Percentiles rank a stretch among this genome's conserved stretches.
Conservation (phyloP, 2,797 vertebrate genomes). For the Rhinichthys osculus region DNA sequence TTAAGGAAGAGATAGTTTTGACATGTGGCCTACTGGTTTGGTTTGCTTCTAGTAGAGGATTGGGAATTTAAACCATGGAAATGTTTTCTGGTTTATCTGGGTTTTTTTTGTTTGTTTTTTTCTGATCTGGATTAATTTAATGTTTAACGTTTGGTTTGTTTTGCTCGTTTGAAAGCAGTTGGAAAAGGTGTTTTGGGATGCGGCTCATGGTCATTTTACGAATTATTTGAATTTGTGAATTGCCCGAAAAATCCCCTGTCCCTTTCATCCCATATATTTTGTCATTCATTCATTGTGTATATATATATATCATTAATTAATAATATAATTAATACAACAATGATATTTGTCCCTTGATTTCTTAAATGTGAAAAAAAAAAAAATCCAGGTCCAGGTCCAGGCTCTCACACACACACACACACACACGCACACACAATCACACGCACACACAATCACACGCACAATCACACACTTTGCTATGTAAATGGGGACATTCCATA, state of each 20-base stretch:
- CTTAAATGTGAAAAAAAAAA: too few relatives aligned
- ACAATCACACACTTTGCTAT: too few relatives aligned
- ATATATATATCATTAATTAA: too few relatives aligned
- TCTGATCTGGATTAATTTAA: not conserved
- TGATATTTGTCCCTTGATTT: too few relatives aligned
- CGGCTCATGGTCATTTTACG: not conserved
- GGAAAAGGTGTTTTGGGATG: not conserved
- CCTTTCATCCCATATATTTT: not conserved
- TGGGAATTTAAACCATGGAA: not conserved
- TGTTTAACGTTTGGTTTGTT: not conserved
- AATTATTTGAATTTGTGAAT: not conserved
- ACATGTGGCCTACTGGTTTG: not conserved
- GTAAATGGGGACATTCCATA: too few relatives aligned
- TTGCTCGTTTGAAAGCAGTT: not conserved
- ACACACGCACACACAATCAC: too few relatives aligned
- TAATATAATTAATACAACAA: too few relatives aligned
- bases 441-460: too few relatives aligned
- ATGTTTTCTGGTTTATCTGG: not conserved
- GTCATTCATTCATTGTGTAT: not conserved
- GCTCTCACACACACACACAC: too few relatives aligned
- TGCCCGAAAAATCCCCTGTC: not conserved
- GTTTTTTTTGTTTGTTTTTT: not conserved
- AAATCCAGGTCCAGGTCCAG: too few relatives aligned
- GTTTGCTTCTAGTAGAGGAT: not conserved
- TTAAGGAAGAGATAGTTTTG: conserved; percentile 24